A percentile compares a stretch with the other conserved stretches of the same genome.
Evolutionary conservation across 2,888 invertebrate species (phyloP).

Genomic region (Cephonodes hylas): DNA sequence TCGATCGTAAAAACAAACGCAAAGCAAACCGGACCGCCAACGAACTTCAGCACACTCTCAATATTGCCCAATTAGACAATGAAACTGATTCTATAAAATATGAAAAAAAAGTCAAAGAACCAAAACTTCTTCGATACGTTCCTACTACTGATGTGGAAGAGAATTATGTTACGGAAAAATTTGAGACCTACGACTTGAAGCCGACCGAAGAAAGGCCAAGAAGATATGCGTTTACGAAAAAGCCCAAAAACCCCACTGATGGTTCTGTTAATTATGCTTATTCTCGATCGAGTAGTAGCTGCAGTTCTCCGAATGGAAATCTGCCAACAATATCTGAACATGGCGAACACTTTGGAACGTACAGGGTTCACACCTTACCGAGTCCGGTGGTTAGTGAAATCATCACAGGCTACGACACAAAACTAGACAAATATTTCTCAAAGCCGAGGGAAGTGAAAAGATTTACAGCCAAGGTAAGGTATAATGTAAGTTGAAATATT

Average conservation of each 20-base stretch:
- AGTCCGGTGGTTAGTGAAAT: slow-evolving; percentile 43
- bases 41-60: slow-evolving; percentile 62
- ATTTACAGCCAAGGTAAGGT: slow-evolving; percentile 64
- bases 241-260: slow-evolving; percentile 68
- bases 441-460: slow-evolving; percentile 63
- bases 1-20: slow-evolving; percentile 60
- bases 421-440: slow-evolving; percentile 70
- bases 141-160: slow-evolving; percentile 69
- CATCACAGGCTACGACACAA: slow-evolving; percentile 56
- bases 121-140: slow-evolving; percentile 65
- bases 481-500: slow-evolving; percentile 44
- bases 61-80: slow-evolving; percentile 64
- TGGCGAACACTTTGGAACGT: slow-evolving; percentile 65
- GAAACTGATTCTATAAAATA: slow-evolving; percentile 73
- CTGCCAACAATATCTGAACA: slow-evolving; percentile 74
- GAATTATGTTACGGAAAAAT: slow-evolving; percentile 65
- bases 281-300: slow-evolving; percentile 70
- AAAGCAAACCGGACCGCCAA: slow-evolving; percentile 60
- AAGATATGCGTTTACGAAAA: slow-evolving; percentile 66
- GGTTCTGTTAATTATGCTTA: slow-evolving; percentile 72
- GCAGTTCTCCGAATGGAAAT: slow-evolving; percentile 71
- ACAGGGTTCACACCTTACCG: slow-evolving; percentile 50
- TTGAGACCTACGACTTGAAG: slow-evolving; percentile 69
- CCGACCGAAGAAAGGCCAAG: slow-evolving; percentile 61
- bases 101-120: slow-evolving; percentile 72